Evolutionary conservation across 2,797 vertebrate species (phyloP).

Genomic region (Melanotaenia parkinsoni): DNA sequence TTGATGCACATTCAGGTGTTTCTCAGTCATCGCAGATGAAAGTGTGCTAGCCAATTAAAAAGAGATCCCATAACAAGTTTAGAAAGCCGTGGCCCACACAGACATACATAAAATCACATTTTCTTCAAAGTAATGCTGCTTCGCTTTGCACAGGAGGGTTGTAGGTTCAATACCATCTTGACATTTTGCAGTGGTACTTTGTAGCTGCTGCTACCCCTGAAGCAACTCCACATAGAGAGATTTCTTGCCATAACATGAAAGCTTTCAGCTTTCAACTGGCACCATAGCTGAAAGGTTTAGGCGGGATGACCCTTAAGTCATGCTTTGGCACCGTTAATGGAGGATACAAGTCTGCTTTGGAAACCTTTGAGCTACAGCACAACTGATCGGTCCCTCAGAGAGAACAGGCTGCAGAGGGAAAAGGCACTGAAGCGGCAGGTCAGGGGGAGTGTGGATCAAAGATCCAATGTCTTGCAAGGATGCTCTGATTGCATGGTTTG

Average conservation of each 20-base stretch:
- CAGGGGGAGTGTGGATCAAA: constrained; percentile 53
- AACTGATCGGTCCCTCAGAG: constrained; percentile 39
- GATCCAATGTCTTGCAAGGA: constrained; percentile 48
- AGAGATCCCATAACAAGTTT: constrained; percentile 78
- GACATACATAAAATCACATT: constrained; percentile 73
- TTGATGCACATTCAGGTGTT: constrained; percentile 79
- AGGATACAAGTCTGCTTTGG: constrained; percentile 32
- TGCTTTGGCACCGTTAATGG: constrained; percentile 42
- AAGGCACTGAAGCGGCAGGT: constrained; percentile 44
- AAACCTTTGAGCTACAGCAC: constrained; percentile 51
- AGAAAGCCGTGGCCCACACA: constrained; percentile 80
- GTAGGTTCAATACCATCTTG: constrained; percentile 26
- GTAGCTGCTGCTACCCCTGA: constrained; percentile 22
- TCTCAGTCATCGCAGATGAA: constrained; percentile 77
- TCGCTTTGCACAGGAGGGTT: constrained; percentile 31
- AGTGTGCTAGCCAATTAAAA: constrained; percentile 83
- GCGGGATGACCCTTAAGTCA: constrained; percentile 44
- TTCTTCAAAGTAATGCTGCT: constrained; percentile 57
- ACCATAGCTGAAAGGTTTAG: constrained; percentile 17
- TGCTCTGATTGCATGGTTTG: constrained; percentile 42
- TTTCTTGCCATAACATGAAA: constrained; percentile 35
- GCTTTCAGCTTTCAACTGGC: constrained; percentile 18
- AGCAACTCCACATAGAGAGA: constrained; percentile 13
- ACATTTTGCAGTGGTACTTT: constrained; percentile 33
- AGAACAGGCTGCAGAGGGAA: constrained; percentile 33